A percentile compares a stretch with the other conserved stretches of the same genome.
phyloP scores from a whole-genome alignment of 2,797 vertebrate species.

The Muraenolepis orangiensis region DNA sequence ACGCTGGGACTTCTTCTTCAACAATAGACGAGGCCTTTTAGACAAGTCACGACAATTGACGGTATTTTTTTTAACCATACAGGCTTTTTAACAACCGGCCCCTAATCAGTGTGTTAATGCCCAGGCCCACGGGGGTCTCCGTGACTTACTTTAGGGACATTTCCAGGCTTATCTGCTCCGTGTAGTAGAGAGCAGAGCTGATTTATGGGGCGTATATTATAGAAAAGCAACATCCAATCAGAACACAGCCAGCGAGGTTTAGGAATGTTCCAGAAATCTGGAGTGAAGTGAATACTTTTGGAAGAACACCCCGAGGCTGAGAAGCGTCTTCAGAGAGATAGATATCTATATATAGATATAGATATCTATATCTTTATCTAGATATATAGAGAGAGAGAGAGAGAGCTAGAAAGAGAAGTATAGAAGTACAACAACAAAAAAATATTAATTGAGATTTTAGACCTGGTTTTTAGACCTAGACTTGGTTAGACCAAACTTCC shows the following conservation, averaged over 20 bases:
- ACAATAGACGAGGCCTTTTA: not conserved
- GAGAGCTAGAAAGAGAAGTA: too few relatives aligned
- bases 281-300: not conserved
- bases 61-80: not conserved
- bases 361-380: too few relatives aligned
- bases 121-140: not conserved
- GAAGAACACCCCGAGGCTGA: not conserved
- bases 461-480: too few relatives aligned
- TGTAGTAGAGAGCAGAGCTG: not conserved
- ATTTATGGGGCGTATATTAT: not conserved
- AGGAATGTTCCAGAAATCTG: not conserved
- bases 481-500: too few relatives aligned
- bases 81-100: not conserved
- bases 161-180: not conserved
- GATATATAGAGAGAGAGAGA: too few relatives aligned
- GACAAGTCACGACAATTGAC: not conserved
- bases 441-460: too few relatives aligned
- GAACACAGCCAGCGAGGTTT: not conserved
- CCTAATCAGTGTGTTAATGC: not conserved
- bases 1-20: not conserved
- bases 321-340: too few relatives aligned
- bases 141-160: not conserved
- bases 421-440: too few relatives aligned
- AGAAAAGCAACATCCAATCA: conserved; percentile 2
- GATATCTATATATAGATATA: too few relatives aligned